These are phyloP conservation scores for Chionis minor DNA, from an alignment of 2,113 vertebrate genomes.

Conservation along the genomic window DNA sequence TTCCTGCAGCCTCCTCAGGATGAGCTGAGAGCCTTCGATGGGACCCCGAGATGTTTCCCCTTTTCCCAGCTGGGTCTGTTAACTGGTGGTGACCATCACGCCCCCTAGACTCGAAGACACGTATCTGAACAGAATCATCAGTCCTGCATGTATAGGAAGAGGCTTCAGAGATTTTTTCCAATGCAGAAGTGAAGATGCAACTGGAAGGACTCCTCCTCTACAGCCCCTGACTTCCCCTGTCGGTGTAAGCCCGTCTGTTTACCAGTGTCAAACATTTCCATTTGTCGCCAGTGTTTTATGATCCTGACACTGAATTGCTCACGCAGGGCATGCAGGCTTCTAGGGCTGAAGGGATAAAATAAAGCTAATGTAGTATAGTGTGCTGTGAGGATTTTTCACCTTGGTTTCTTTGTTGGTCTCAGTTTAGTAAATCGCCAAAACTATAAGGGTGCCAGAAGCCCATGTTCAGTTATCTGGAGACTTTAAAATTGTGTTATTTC, in stretches of 20 bases:
- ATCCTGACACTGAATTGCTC: neutral
- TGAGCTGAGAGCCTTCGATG: neutral
- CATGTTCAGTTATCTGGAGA: neutral
- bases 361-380: neutral
- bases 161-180: neutral
- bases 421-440: neutral
- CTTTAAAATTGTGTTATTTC: neutral
- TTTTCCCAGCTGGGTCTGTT: neutral
- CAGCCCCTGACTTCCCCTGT: neutral
- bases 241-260: rapidly evolving
- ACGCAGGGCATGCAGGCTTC: neutral
- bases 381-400: neutral
- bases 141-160: too few species aligned
- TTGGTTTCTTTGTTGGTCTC: neutral
- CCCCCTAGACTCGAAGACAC: too few species aligned
- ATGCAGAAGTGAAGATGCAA: neutral
- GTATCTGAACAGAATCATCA: neutral
- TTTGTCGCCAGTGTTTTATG: neutral
- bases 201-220: neutral
- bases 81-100: too few species aligned
- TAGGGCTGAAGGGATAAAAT: neutral
- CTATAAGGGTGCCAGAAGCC: neutral
- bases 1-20: neutral
- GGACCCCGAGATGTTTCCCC: neutral
- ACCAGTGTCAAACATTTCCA: neutral